Conservation (phyloP, 1,140 invertebrate genomes). For the Ips nitidus region DNA sequence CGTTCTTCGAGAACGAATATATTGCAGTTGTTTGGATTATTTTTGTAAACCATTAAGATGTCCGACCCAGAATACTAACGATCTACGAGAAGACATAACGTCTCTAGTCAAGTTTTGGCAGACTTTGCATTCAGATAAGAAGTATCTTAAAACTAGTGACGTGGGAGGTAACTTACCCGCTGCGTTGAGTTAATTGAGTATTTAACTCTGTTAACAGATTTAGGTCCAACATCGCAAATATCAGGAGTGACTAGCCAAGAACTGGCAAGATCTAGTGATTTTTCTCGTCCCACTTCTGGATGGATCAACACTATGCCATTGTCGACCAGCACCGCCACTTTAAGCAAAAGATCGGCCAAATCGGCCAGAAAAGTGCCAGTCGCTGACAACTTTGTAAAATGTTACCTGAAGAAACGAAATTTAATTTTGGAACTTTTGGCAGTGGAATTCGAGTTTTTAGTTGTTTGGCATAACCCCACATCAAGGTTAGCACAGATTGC, state of each 20-base stretch:
- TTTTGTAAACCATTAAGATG: conserved; percentile 85
- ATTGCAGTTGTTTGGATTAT: conserved; percentile 92
- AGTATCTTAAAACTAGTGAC: conserved; percentile 84
- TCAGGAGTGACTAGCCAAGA: conserved; percentile 52
- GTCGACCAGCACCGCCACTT: conserved; percentile 68
- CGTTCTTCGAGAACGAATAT: conserved; percentile 91
- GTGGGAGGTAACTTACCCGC: conserved; percentile 56
- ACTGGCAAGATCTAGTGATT: conserved; percentile 60
- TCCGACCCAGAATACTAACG: conserved; percentile 76
- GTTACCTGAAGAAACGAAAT: conserved; percentile 93
- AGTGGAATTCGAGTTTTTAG: conserved; percentile 81
- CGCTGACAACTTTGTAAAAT: conserved; percentile 84
- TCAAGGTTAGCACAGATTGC: no score
- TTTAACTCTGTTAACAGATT: conserved; percentile 32
- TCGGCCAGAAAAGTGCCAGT: conserved; percentile 64
- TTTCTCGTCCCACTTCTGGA: conserved; percentile 66
- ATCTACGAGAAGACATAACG: conserved; percentile 86
- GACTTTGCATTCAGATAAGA: conserved; percentile 94
- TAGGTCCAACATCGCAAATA: conserved; percentile 46
- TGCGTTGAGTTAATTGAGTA: not conserved
- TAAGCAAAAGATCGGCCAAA: conserved; percentile 76
- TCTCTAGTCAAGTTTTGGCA: conserved; percentile 95
- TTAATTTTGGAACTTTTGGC: conserved; percentile 87
- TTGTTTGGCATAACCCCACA: conserved; percentile 95
- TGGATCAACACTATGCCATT: conserved; percentile 90